Evolutionary conservation across 1,140 invertebrate species (phyloP), one percentile per base, ranked within the genome.

Genomic region (Phthorimaea operculella): DNA sequence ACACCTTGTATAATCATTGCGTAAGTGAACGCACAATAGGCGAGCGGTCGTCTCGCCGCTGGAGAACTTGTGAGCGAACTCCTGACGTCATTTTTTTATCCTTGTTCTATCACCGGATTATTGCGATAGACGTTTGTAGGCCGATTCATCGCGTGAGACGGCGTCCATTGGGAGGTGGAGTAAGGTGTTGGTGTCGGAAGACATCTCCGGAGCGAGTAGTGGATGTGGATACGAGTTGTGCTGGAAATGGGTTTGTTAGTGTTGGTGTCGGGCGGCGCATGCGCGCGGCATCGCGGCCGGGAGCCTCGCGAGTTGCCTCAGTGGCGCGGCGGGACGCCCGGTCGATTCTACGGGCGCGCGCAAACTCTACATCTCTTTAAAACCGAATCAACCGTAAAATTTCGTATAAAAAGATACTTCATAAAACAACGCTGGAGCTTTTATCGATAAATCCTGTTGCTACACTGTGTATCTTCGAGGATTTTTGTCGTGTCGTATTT

Each of bases 301-400:
- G 71, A 74, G 66, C 68, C 70, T 64, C 60, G 67, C 65, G 64
- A 72, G 64, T 72, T 54, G 67, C 66, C 64, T 81, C 75, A 84
- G 81, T 84, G 79, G 72, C 74, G 79, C 78, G 76, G 67, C 71
- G 75, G 76, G 68, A 72, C 67, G 74, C 68, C 69, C 70, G 80
- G 78, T 79, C 78, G 80, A 83, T 80, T 77, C 74, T 68, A 72
- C 50, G 70, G 65, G 62, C 68, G 70, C 74, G 72, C 71, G 70
- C 64, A 63, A 70, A 69, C 54, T 63, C 58, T 66, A 52, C 47
- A 55, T 36, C 50, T 54, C 60, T 58, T 56, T 39, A 60, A 62
- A 62, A 65, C 63, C 63, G 63, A 70, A 70, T 65, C 57, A 72
- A 64, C 63, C 65, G 62, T 64, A 58, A 66, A 68, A 58, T 54